Conservation (phyloP, 2,113 vertebrate species). For the Gracilinanus agilis region DNA sequence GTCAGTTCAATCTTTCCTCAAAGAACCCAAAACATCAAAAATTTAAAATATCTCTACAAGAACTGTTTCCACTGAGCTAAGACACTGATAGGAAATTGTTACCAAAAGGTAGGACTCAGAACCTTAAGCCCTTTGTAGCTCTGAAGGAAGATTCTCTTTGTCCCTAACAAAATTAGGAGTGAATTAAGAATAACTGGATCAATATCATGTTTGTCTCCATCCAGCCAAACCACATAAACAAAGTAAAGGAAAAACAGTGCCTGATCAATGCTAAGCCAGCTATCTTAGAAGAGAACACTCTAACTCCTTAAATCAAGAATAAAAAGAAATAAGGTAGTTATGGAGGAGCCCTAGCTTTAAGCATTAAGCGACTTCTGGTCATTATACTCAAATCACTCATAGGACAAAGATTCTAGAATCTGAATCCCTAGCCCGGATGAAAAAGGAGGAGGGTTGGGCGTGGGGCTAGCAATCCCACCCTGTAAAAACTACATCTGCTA, state of each 20-base stretch:
- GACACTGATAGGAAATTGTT: constrained; percentile 47
- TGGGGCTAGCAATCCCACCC: no score
- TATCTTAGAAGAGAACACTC: neutral
- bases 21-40: constrained; percentile 51
- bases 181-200: constrained; percentile 49
- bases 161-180: constrained; percentile 45
- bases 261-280: constrained; percentile 30
- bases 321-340: neutral
- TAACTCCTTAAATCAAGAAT: neutral
- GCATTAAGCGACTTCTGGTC: neutral
- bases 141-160: neutral
- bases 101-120: constrained; percentile 27
- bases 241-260: constrained; percentile 12
- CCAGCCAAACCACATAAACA: constrained; percentile 43
- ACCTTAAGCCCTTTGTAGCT: neutral
- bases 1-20: constrained; percentile 31
- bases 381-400: neutral
- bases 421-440: no score
- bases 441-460: no score
- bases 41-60: constrained; percentile 27
- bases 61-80: constrained; percentile 38
- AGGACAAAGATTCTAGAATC: neutral
- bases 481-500: no score
- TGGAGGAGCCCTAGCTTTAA: neutral
- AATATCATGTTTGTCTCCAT: constrained; percentile 55